phyloP scores from a whole-genome alignment of 2,797 vertebrate species.

The Glyptemys insculpta region DNA sequence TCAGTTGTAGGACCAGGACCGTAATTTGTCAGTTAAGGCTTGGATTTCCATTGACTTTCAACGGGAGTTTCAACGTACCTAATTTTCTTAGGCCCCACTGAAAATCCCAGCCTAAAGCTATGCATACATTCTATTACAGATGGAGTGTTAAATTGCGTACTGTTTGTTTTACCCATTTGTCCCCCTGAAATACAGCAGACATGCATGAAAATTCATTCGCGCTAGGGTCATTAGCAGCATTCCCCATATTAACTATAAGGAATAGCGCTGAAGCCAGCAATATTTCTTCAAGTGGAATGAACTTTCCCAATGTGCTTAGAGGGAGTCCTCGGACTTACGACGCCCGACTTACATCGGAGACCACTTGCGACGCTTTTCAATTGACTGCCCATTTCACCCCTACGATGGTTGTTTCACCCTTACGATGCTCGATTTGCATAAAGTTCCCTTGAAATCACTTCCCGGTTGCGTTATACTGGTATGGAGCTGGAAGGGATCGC shows the following conservation, averaged over 20 bases:
- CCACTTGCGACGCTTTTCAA: no score
- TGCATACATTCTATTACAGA: constrained; percentile 49
- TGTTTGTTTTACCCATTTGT: constrained; percentile 64
- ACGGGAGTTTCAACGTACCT: background rate
- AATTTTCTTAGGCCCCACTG: constrained; percentile 12
- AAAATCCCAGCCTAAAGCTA: constrained; percentile 53
- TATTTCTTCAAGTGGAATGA: background rate
- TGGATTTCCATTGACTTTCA: constrained; percentile 42
- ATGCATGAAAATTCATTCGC: constrained; percentile 56
- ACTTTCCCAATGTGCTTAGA: background rate
- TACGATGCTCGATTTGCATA: no score
- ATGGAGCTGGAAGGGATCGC: no score
- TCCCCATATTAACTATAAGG: background rate
- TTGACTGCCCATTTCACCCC: no score
- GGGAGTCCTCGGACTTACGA: no score
- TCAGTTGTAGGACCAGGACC: background rate
- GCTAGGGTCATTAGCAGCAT: background rate
- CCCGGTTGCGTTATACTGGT: no score
- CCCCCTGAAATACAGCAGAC: constrained; percentile 51
- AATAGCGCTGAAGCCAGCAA: background rate
- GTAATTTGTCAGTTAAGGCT: background rate
- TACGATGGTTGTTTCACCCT: no score
- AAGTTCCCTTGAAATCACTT: no score
- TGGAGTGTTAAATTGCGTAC: constrained; percentile 62
- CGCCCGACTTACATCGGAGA: no score